A percentile compares a stretch with the other conserved stretches of the same genome.
Conservation (phyloP, 2,113 vertebrate species). For the Gobiocypris rarus region DNA sequence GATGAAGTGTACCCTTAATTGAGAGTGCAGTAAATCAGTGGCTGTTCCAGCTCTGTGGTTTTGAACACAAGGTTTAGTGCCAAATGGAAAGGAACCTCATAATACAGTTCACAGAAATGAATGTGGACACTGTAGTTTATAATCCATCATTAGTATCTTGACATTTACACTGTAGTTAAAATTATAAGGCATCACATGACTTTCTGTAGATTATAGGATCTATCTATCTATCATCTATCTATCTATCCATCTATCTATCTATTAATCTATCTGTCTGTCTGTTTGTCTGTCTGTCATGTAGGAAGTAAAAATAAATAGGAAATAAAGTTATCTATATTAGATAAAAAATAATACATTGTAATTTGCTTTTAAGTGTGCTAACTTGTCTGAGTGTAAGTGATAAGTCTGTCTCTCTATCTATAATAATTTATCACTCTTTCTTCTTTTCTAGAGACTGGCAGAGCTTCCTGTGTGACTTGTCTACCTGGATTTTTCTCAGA, state of each 20-base stretch:
- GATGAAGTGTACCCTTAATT: conserved; percentile 21
- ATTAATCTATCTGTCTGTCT: not conserved
- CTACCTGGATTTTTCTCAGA: conserved; percentile 84
- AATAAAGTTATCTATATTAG: too few species aligned
- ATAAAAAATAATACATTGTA: too few species aligned
- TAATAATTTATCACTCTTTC: conserved; percentile 3
- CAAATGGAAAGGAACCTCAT: conserved; percentile 5
- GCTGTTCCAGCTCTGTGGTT: conserved; percentile 44
- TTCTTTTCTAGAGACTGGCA: conserved; percentile 62
- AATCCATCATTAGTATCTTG: conserved; percentile 25
- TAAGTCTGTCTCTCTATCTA: not conserved
- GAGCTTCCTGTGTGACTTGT: conserved; percentile 74
- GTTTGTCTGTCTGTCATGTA: not conserved
- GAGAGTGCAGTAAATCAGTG: conserved; percentile 19
- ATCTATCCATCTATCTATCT: not conserved
- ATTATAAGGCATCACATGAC: not conserved
- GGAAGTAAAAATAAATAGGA: not conserved
- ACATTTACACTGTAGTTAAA: conserved; percentile 16
- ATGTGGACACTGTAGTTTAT: not conserved
- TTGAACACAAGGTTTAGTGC: conserved; percentile 9
- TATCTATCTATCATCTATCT: not conserved
- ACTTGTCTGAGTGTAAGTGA: not conserved
- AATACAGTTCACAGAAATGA: conserved; percentile 16
- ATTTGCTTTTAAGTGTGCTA: not conserved
- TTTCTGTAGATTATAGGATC: not conserved